A percentile compares a stretch with the other conserved stretches of the same genome.
Evolutionary conservation across 2,888 invertebrate genomes (phyloP).

Genomic region (Lissocephala sabroskyi): DNA sequence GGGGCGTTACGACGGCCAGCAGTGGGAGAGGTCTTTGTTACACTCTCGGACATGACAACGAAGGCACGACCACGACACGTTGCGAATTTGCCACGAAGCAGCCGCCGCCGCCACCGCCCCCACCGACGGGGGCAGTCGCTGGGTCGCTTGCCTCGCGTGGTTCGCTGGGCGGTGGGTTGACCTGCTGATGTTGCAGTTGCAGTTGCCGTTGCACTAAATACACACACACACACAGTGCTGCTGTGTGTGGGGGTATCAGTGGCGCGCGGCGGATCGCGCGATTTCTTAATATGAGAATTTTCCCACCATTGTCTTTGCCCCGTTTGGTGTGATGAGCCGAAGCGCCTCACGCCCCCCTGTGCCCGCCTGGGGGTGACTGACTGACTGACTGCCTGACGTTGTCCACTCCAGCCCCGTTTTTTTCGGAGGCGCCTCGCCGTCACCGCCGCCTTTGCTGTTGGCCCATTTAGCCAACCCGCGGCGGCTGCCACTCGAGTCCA

Average conservation of each 20-base stretch:
- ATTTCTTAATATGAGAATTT: constrained; percentile 73
- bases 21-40: constrained; percentile 55
- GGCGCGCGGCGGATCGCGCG: constrained; percentile 67
- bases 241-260: not conserved
- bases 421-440: too few species aligned
- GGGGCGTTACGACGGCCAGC: constrained; percentile 27
- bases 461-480: constrained; percentile 60
- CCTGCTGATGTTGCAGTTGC: constrained; percentile 28
- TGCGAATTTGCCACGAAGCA: constrained; percentile 57
- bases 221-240: constrained; percentile 33
- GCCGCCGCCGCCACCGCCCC: not conserved
- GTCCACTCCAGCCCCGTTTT: constrained; percentile 39
- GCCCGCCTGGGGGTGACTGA: constrained; percentile 38
- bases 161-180: constrained; percentile 42
- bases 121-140: constrained; percentile 26
- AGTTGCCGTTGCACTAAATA: constrained; percentile 51
- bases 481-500: constrained; percentile 19
- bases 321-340: constrained; percentile 28
- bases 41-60: constrained; percentile 61
- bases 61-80: constrained; percentile 61
- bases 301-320: constrained; percentile 73
- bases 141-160: too few species aligned
- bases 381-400: constrained; percentile 12
- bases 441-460: constrained; percentile 11
- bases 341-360: too few species aligned